Percentiles rank a stretch among this genome's conserved stretches.
These are phyloP conservation scores for Calypte anna DNA, from an alignment of 2,113 vertebrate genomes.

Conservation along the genomic window DNA sequence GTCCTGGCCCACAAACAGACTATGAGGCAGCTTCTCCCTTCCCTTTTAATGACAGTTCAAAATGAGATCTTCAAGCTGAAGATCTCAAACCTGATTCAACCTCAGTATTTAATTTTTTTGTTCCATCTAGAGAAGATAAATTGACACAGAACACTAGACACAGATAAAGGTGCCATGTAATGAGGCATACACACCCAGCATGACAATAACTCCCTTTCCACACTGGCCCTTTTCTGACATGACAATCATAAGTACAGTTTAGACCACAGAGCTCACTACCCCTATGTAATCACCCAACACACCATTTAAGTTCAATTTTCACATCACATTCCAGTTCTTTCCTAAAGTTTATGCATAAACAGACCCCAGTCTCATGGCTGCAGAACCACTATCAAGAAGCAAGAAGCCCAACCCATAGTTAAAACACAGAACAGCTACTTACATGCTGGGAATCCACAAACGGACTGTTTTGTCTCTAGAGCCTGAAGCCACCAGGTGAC, in stretches of 20 bases:
- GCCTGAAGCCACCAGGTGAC: conserved; percentile 91
- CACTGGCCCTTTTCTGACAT: not conserved
- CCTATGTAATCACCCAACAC: not conserved
- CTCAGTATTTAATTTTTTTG: not conserved
- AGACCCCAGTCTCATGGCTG: not conserved
- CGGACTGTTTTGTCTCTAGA: conserved; percentile 96
- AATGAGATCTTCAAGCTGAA: not conserved
- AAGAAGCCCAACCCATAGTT: not conserved
- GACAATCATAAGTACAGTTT: not conserved
- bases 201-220: not conserved
- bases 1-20: not conserved
- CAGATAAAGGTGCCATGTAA: not conserved
- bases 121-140: not conserved
- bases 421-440: conserved; percentile 54
- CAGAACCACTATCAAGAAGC: not conserved
- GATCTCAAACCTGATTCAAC: not conserved
- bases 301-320: not conserved
- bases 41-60: not conserved
- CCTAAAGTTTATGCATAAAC: not conserved
- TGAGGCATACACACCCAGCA: not conserved
- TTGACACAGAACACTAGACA: not conserved
- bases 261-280: not conserved
- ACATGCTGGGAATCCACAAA: conserved; percentile 94
- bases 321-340: not conserved
- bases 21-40: not conserved